Evolutionary conservation across 2,797 vertebrate genomes (phyloP).

Genomic region (Odontamblyopus lacepedii): DNA sequence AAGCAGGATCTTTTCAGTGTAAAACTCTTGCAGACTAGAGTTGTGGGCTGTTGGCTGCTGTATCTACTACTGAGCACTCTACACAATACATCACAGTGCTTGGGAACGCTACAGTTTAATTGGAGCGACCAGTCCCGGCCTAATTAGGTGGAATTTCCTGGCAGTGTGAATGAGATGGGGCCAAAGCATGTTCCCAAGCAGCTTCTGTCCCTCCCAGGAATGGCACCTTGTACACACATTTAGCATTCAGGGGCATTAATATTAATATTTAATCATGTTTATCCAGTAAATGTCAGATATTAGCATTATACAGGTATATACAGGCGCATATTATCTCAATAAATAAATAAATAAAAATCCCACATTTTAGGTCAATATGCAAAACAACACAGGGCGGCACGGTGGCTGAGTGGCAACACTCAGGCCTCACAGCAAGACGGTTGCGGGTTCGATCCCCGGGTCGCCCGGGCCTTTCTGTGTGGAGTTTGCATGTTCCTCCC

Average conservation of each 20-base stretch:
- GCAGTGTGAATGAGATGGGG: constrained; percentile 49
- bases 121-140: constrained; percentile 65
- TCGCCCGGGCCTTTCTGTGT: no score
- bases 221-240: not conserved
- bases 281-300: constrained; percentile 19
- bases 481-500: no score
- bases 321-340: not conserved
- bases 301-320: constrained; percentile 12
- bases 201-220: constrained; percentile 31
- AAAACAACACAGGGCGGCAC: not conserved
- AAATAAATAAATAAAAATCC: not conserved
- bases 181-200: not conserved
- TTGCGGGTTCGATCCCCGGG: no score
- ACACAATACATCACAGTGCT: constrained; percentile 62
- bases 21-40: constrained; percentile 10
- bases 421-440: no score
- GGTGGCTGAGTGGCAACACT: no score
- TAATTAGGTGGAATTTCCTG: constrained; percentile 81
- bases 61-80: constrained; percentile 40
- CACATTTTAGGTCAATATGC: not conserved
- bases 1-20: constrained; percentile 33
- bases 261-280: constrained; percentile 3
- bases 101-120: constrained; percentile 75
- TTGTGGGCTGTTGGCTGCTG: constrained; percentile 27
- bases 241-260: constrained; percentile 1